phyloP scores from a whole-genome alignment of 2,797 vertebrate species.

The Rhyacichthys aspro region DNA sequence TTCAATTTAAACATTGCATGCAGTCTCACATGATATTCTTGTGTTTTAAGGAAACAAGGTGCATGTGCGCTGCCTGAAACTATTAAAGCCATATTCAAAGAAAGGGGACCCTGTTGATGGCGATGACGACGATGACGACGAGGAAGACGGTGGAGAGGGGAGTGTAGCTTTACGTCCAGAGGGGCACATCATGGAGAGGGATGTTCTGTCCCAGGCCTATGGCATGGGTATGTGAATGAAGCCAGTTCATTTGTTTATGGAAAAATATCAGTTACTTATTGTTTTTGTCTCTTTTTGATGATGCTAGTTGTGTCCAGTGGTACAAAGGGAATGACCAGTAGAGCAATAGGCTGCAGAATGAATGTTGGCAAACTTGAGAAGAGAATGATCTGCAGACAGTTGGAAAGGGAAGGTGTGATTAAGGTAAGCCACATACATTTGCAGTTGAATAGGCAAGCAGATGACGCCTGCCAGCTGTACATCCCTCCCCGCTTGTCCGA shows the following conservation, averaged over 20 bases:
- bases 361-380: conserved; percentile 92
- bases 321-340: conserved; percentile 88
- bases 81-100: conserved; percentile 86
- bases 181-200: conserved; percentile 87
- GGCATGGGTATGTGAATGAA: conserved; percentile 82
- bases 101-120: conserved; percentile 77
- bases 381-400: conserved; percentile 89
- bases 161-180: conserved; percentile 71
- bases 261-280: not conserved
- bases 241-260: not conserved
- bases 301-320: conserved; percentile 88
- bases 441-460: no score
- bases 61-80: conserved; percentile 86
- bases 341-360: conserved; percentile 82
- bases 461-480: no score
- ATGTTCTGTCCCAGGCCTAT: conserved; percentile 91
- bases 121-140: conserved; percentile 83
- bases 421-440: conserved; percentile 79
- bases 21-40: not conserved
- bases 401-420: conserved; percentile 87
- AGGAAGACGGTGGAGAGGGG: conserved; percentile 80
- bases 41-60: conserved; percentile 83
- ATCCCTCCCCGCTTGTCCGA: no score
- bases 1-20: no score
- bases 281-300: conserved; percentile 7